phyloP scores from a whole-genome alignment of 2,888 invertebrate genomes.

The Platerodrilus igneus region DNA sequence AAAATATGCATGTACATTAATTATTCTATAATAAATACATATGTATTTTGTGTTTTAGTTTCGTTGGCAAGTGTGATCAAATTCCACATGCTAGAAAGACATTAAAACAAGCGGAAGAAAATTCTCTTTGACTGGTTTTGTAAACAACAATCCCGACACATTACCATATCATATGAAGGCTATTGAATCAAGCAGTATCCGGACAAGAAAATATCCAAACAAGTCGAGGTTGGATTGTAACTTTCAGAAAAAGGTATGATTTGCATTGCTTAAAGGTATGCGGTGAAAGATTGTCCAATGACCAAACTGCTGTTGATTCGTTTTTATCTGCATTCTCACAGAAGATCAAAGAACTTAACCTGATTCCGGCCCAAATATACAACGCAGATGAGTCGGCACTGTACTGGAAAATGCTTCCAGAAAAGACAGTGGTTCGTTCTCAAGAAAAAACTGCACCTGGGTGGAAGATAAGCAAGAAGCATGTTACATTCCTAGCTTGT shows the following conservation, averaged over 20 bases:
- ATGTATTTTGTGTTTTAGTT: too few species aligned
- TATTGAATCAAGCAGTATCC: too few species aligned
- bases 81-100: too few species aligned
- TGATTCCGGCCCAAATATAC: slow-evolving; percentile 10
- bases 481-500: slow-evolving; percentile 1
- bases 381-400: slow-evolving; percentile 14
- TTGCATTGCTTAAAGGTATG: slow-evolving; percentile 14
- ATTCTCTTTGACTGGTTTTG: too few species aligned
- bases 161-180: too few species aligned
- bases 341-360: slow-evolving; percentile 1
- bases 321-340: slow-evolving; percentile 7
- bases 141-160: too few species aligned
- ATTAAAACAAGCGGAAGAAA: too few species aligned
- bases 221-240: slow-evolving; percentile 14
- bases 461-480: slow-evolving; percentile 1
- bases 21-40: too few species aligned
- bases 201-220: neutral
- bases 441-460: slow-evolving; percentile 12
- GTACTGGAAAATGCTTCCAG: slow-evolving; percentile 13
- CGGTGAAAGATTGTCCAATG: slow-evolving; percentile 10
- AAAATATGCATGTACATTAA: too few species aligned
- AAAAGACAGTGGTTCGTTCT: slow-evolving; percentile 10
- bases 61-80: too few species aligned
- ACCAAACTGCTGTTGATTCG: slow-evolving; percentile 7
- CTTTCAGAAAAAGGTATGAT: slow-evolving; percentile 16